Base-by-base conservation (phyloP, 2,113 vertebrate species). In the Baryphthengus martii region DNA sequence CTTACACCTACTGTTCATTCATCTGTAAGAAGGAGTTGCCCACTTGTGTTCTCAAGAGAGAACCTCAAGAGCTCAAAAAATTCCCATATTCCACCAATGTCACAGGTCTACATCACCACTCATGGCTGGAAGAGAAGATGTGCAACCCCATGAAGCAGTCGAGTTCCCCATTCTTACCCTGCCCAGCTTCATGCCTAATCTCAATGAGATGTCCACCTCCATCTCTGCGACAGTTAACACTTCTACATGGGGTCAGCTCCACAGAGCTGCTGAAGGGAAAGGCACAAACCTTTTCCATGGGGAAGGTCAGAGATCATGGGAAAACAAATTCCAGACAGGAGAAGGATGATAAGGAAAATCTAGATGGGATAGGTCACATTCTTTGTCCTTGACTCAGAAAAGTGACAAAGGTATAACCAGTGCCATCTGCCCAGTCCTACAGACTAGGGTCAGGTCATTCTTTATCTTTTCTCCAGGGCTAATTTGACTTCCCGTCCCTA, bases 131-230 rank as follows among this genome's bases (percentile, higher is more conserved):
- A 61, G 33, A 65, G 25, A 75, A 37, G 28, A 53, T 10, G 23
- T 18, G 17, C 40, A 85, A 26, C 21, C 39, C 13, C 35, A 13
- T 9, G 71, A 63, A 83, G 39, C 21, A 58, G 25, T 15, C 35
- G 53, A 23, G 11, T 66, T 16, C 31, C 35, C 52, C 6, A 7
- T 7, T 33, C n/a, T 62, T 40, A 50, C 11, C 25, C 44, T 63
- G 12, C 50, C 50, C 25, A 44, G 6, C 21, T 20, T 52, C n/a
- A 70, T 35, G 37, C 2, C 35, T 45, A 28, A 0, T 31, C 70
- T 55, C 0, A 0, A 37, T 1, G 3, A 85, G 18, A 9, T 55
- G 25, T 5, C 49, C 55, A 44, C 20, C 18, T 75, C 33, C 37
- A 70, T 21, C 33, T 82, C 55, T 6, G 1, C 5, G 9, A 17